phyloP scores from a whole-genome alignment of 2,113 vertebrate genomes.

The Tursiops truncatus region DNA sequence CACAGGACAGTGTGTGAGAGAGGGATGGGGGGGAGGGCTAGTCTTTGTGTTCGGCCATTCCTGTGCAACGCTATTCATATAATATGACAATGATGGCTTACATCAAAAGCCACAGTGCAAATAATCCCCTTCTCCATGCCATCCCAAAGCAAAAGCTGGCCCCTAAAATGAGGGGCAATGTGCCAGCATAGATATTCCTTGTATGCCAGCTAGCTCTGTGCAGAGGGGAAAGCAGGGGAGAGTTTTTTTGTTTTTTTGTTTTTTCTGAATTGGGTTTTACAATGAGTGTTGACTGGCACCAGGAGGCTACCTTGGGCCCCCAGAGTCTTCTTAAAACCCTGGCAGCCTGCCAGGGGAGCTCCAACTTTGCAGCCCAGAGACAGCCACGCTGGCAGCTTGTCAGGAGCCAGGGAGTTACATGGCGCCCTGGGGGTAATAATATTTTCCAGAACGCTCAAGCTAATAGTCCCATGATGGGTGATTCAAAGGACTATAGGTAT shows the following conservation, averaged over 20 bases:
- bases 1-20: background rate
- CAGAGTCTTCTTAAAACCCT: conserved; percentile 71
- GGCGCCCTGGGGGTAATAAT: conserved; percentile 75
- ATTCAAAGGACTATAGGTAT: conserved; percentile 39
- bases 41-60: background rate
- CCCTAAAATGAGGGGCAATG: conserved; percentile 2
- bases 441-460: conserved; percentile 76
- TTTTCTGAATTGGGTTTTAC: conserved; percentile 54
- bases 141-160: conserved; percentile 41
- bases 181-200: background rate
- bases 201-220: conserved; percentile 49
- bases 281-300: conserved; percentile 67
- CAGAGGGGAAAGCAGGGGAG: background rate
- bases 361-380: conserved; percentile 63
- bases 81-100: conserved; percentile 52
- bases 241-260: background rate
- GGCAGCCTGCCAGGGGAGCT: conserved; percentile 72
- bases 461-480: conserved; percentile 72
- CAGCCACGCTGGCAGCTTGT: conserved; percentile 68
- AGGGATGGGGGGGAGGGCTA: background rate
- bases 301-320: conserved; percentile 70
- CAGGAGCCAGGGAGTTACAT: conserved; percentile 70
- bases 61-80: background rate
- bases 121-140: conserved; percentile 70
- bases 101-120: conserved; percentile 61